Base-by-base conservation (phyloP, 2,797 vertebrate species). In the Sebastolobus altivelis region DNA sequence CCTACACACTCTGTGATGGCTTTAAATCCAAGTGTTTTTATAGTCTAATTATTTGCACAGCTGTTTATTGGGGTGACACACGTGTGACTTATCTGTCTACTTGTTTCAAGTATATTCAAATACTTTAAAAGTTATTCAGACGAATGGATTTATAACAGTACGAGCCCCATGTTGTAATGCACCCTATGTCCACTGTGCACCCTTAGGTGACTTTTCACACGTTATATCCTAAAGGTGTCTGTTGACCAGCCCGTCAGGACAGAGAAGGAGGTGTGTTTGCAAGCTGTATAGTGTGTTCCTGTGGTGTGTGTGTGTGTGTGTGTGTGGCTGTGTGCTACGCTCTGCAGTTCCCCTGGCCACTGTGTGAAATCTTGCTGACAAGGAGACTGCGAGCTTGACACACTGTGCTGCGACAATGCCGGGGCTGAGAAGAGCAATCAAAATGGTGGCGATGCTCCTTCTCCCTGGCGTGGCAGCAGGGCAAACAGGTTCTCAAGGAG, bases 301-400 rank as follows among this genome's bases (percentile, higher is more conserved):
- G 54, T 74, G 25, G 25, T 25, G 25, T 25, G 25, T 25, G 25
- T 25, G 14, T 29, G 70, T 81, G 31, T 70, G 33, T 65, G 58
- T 74, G 58, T 69, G 38, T 55, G 75, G 67, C 60, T 72, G 68
- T 71, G 79, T 73, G 78, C 56, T 68, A 74, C 56, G 86, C 91
- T 93, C 95, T 95, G 94, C 94, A 94, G 94, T 89, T 93, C 91
- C 92, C 92, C 93, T 89, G 93, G 93, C 91, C 93, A 94, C 94
- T 92, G 94, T 94, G 94, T 95, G 94, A 94, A 95, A 96, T 96
- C 94, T 95, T 95, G 95, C 96, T 96, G 96, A 96, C 96, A 95
- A 95, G 94, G 93, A 94, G 90, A 91, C 93, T 91, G 94, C 82
- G 93, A 91, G 94, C 92, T 93, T 94, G 94, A 95, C 94, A 94